These are phyloP conservation scores for Echiichthys vipera DNA, from an alignment of 2,797 vertebrate species.

Conservation along the genomic window DNA sequence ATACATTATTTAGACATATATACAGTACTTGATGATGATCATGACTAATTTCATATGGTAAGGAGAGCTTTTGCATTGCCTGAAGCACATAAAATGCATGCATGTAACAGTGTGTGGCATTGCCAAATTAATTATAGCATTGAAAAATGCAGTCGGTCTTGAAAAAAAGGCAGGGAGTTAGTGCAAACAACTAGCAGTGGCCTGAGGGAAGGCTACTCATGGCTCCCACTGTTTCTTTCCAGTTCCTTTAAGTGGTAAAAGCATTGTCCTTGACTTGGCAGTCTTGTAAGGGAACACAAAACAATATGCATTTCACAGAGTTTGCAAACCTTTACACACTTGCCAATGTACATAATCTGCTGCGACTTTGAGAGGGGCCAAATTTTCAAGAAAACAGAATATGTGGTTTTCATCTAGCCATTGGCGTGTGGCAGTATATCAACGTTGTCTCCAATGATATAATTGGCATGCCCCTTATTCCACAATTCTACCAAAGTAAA, in stretches of 20 bases:
- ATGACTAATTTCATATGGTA: slow-evolving; percentile 6
- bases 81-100: slow-evolving; percentile 38
- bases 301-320: slow-evolving; percentile 24
- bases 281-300: slow-evolving; percentile 18
- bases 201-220: slow-evolving; percentile 41
- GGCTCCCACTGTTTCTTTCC: slow-evolving; percentile 27
- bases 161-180: slow-evolving; percentile 26
- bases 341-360: slow-evolving; percentile 1
- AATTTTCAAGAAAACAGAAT: slow-evolving; percentile 15
- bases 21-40: slow-evolving; percentile 16
- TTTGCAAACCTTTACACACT: slow-evolving; percentile 25
- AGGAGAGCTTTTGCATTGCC: slow-evolving; percentile 26
- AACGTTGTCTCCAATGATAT: neutral
- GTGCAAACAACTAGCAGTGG: slow-evolving; percentile 39
- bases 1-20: slow-evolving; percentile 24
- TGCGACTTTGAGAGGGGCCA: slow-evolving; percentile 3
- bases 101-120: slow-evolving; percentile 28
- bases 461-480: slow-evolving; percentile 1
- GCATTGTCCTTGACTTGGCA: slow-evolving; percentile 28
- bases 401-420: slow-evolving; percentile 3
- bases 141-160: slow-evolving; percentile 34
- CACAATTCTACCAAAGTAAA: slow-evolving; percentile 8
- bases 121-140: slow-evolving; percentile 46
- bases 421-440: neutral
- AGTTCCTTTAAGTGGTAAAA: slow-evolving; percentile 29